These are phyloP conservation scores for Amaurobius ferox DNA, from an alignment of 2,888 invertebrate species.

Conservation along the genomic window DNA sequence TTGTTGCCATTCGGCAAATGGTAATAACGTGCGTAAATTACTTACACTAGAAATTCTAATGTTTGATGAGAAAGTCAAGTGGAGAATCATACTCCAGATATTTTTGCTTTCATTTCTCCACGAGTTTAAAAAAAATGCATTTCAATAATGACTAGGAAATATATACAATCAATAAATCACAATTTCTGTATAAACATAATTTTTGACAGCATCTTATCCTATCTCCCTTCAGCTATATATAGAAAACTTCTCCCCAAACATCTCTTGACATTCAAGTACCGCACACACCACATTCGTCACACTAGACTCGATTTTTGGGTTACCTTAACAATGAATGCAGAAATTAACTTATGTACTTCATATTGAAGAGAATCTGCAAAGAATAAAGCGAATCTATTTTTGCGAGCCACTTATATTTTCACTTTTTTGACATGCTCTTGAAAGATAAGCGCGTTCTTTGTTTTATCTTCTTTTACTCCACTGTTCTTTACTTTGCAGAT, in stretches of 20 bases:
- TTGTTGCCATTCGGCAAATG: too few species aligned
- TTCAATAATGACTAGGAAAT: too few species aligned
- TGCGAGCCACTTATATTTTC: neutral
- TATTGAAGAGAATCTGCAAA: neutral
- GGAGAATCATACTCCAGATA: too few species aligned
- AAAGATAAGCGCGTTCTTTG: neutral
- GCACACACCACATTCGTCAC: neutral
- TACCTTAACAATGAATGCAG: neutral
- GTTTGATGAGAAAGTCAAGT: too few species aligned
- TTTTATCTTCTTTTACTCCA: neutral
- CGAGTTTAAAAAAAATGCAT: too few species aligned
- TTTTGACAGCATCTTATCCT: too few species aligned
- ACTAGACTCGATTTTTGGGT: neutral
- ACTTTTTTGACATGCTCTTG: neutral
- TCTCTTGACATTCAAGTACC: neutral
- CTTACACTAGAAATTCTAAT: too few species aligned
- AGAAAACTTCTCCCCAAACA: neutral
- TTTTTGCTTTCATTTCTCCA: too few species aligned
- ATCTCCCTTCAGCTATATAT: neutral
- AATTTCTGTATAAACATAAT: too few species aligned
- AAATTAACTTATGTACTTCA: neutral
- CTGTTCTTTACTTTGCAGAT: neutral
- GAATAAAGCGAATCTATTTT: neutral
- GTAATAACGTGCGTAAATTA: too few species aligned
- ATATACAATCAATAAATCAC: too few species aligned